Conservation (phyloP, 2,888 invertebrate species). For the Hirtodrosophila histrioides region DNA sequence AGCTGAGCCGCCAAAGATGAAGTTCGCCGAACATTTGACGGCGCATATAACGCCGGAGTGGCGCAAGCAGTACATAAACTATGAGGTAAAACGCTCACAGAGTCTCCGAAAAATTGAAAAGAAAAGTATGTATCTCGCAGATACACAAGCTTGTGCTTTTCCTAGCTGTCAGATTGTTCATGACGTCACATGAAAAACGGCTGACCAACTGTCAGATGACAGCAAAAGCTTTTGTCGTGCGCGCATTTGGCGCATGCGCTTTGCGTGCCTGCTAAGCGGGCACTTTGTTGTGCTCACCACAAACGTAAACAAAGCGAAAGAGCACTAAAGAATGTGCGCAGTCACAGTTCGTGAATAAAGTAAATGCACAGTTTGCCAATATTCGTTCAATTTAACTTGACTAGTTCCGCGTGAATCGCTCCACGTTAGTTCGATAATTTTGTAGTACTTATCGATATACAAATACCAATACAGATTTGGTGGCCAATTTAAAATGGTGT, state of each 20-base stretch:
- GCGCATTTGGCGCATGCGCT: conserved; percentile 63
- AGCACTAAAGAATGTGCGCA: background rate
- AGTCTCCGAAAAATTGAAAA: conserved; percentile 9
- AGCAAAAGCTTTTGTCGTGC: conserved; percentile 52
- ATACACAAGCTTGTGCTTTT: conserved; percentile 57
- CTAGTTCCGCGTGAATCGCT: no score
- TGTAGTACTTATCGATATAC: background rate
- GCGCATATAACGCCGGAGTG: conserved; percentile 97
- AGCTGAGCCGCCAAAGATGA: conserved; percentile 86
- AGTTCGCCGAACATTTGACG: conserved; percentile 94
- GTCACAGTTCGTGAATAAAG: conserved; percentile 29
- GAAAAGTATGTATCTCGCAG: conserved; percentile 66
- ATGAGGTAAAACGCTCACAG: conserved; percentile 86
- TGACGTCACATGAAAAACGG: conserved; percentile 68
- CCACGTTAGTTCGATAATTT: background rate
- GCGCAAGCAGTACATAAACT: conserved; percentile 93
- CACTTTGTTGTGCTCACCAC: conserved; percentile 60
- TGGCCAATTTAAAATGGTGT: no score
- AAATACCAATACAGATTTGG: no score
- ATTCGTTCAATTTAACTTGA: background rate
- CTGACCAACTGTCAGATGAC: conserved; percentile 63
- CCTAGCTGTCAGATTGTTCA: conserved; percentile 61
- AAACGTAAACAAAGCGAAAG: conserved; percentile 60
- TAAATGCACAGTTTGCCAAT: background rate
- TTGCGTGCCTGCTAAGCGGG: background rate